phyloP scores from a whole-genome alignment of 1,140 invertebrate species.

The Lepidurus apus region DNA sequence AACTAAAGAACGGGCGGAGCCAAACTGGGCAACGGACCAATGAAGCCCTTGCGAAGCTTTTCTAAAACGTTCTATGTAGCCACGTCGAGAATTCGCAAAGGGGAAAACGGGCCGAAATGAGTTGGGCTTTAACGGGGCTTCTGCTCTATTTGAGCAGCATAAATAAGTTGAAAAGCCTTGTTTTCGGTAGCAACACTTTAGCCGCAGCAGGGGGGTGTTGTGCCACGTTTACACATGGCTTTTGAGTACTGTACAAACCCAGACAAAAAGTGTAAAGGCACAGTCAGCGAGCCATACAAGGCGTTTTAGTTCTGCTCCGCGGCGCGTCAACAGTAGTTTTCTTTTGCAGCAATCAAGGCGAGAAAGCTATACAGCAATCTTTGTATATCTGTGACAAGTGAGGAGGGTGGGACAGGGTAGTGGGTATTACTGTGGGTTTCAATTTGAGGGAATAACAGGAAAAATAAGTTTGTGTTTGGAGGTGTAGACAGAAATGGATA shows the following conservation, averaged over 20 bases:
- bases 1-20: no score
- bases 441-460: background rate
- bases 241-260: background rate
- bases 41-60: no score
- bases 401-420: background rate
- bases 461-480: constrained; percentile 5
- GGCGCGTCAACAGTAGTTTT: background rate
- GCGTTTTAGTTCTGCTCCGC: background rate
- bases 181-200: background rate
- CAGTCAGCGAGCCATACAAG: background rate
- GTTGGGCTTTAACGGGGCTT: background rate
- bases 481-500: background rate
- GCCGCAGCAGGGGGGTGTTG: background rate
- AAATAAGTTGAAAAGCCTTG: constrained; percentile 11
- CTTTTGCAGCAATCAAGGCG: background rate
- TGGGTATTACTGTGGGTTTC: background rate
- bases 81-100: no score
- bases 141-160: background rate
- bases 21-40: no score
- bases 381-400: background rate
- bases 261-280: background rate
- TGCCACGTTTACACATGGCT: background rate
- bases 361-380: background rate
- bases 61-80: no score
- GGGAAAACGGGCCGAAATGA: no score